Conservation (phyloP, 2,888 invertebrate species). For the Gerris lacustris region DNA sequence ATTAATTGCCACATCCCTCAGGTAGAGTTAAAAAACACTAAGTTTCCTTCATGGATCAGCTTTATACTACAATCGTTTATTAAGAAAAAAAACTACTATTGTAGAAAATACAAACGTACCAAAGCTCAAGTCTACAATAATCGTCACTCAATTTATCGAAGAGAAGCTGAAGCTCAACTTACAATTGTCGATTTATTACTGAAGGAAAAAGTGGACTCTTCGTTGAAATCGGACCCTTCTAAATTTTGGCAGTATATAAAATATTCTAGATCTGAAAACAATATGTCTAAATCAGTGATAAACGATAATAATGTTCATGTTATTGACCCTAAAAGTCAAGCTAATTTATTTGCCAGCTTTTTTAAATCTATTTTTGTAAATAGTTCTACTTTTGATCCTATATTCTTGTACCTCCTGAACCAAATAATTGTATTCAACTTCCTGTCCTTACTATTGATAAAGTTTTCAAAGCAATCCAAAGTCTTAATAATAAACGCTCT, state of each 20-base stretch:
- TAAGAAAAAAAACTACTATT: not conserved
- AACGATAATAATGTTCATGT: not conserved
- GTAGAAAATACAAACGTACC: not conserved
- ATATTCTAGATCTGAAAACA: not conserved
- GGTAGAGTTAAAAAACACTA: not conserved
- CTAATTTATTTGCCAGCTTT: not conserved
- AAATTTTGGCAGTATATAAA: not conserved
- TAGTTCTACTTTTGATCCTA: not conserved
- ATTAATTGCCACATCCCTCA: not conserved
- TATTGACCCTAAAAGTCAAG: not conserved
- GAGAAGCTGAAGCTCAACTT: not conserved
- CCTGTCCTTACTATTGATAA: not conserved
- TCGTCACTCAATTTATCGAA: not conserved
- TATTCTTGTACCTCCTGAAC: not conserved
- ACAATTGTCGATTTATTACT: not conserved
- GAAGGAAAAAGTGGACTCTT: not conserved
- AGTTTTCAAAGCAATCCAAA: not conserved
- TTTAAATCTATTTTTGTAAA: not conserved
- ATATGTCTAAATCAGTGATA: not conserved
- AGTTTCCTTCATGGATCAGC: not conserved
- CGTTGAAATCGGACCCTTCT: not conserved
- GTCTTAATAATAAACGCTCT: not conserved
- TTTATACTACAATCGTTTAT: not conserved
- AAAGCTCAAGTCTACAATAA: not conserved
- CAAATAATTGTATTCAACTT: not conserved